Evolutionary conservation across 2,888 invertebrate species (phyloP), one percentile per base, ranked within the genome.

Genomic region (Lasioglossum calceatum): DNA sequence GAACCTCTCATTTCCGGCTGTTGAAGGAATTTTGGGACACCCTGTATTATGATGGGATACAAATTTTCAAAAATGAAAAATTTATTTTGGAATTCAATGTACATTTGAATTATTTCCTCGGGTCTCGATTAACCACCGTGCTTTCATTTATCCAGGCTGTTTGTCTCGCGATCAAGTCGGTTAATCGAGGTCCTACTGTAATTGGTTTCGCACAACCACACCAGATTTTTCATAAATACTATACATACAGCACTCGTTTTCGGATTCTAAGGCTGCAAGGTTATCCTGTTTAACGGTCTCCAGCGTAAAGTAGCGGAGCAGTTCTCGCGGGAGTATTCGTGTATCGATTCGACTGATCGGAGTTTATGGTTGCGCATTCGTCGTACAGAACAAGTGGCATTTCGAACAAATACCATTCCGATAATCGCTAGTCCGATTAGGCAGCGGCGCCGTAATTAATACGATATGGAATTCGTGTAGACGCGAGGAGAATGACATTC

Each of bases 351-450:
- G 75, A 58, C 39, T 61, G 64, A 77, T 81, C 36, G 19, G 50
- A 67, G 77, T 77, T 19, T 64, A 64, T 42, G 39, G 84, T 44
- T 58, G 27, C 76, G 54, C 64, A 81, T 86, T 75, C 54, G 54
- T 81, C 78, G 16, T 86, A 23, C 71, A 42, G 42, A 70, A 86
- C 77, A 80, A 80, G 19, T 44, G n/a, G 32, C 74, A 77, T 77
- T 67, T 73, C 74, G 75, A 47, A 87, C 82, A 71, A 85, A 87
- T 87, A 54, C 77, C 77, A 80, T 76, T 74, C 80, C 79, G 39
- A 77, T 87, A 82, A 87, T 82, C 79, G 74, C 32, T 64, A 47
- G 64, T 47, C 32, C 72, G 71, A 86, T 87, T 86, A 78, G 77
- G 36, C 74, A 70, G 39, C 71, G 42, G 77, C 72, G 39, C 14